Percentiles rank a stretch among this genome's conserved stretches.
phyloP scores from a whole-genome alignment of 1,140 invertebrate species.

The Drosophila lacertosa region DNA sequence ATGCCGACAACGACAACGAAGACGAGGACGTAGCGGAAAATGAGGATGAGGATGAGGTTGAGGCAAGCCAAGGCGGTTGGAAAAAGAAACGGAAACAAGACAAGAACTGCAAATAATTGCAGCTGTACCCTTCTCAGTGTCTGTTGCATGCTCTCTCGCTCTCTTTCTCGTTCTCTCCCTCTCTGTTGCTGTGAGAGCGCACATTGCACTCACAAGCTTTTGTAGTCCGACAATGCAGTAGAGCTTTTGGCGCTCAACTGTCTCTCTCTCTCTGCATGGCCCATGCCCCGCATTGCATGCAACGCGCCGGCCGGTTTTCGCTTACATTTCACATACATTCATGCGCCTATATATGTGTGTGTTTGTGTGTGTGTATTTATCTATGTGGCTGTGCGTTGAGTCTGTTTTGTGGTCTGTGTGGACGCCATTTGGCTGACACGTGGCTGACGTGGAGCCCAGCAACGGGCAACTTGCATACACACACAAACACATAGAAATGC shows the following conservation, averaged over 20 bases:
- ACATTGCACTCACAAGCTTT: slow-evolving; percentile 70
- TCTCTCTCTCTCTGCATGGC: slow-evolving; percentile 10
- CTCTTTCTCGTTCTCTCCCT: background rate
- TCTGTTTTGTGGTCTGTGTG: slow-evolving; percentile 46
- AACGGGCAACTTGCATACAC: slow-evolving; percentile 24
- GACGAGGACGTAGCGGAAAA: slow-evolving; percentile 1
- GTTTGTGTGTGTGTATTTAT: slow-evolving; percentile 16
- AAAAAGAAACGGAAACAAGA: slow-evolving; percentile 69
- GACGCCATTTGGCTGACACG: slow-evolving; percentile 77
- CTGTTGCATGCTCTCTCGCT: slow-evolving; percentile 3
- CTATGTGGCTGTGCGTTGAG: slow-evolving; percentile 3
- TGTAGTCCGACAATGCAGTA: slow-evolving; percentile 45
- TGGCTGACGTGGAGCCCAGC: slow-evolving; percentile 70
- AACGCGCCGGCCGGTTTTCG: slow-evolving; percentile 73
- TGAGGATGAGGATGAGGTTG: slow-evolving; percentile 29
- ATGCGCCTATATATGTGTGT: slow-evolving; percentile 3
- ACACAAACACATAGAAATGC: slow-evolving; percentile 25
- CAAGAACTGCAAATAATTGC: slow-evolving; percentile 78
- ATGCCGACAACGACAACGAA: slow-evolving; percentile 41
- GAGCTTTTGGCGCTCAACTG: slow-evolving; percentile 52
- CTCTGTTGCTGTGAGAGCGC: slow-evolving; percentile 29
- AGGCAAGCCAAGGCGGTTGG: slow-evolving; percentile 12
- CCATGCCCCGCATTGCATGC: slow-evolving; percentile 35
- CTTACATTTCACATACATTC: slow-evolving; percentile 15
- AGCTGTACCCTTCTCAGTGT: slow-evolving; percentile 34